Conservation (phyloP, 2,113 vertebrate genomes). For the Nasalis larvatus region DNA sequence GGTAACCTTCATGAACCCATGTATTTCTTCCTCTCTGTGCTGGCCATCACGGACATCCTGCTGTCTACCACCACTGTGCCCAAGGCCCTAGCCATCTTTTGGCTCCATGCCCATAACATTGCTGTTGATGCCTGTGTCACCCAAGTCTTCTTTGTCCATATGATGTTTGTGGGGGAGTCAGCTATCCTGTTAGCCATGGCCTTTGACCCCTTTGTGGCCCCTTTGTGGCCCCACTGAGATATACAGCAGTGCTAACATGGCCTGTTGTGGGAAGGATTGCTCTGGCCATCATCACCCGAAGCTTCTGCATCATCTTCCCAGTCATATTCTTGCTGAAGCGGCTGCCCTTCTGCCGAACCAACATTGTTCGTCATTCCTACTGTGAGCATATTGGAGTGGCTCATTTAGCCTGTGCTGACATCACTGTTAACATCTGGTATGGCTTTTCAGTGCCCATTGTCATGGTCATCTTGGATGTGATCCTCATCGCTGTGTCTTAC, state of each 20-base stretch:
- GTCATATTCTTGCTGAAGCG: constrained; percentile 56
- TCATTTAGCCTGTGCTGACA: constrained; percentile 64
- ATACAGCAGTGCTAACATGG: constrained; percentile 45
- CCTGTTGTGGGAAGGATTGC: neutral
- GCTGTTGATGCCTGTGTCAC: constrained; percentile 76
- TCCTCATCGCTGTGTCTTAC: constrained; percentile 60
- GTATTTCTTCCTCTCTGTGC: constrained; percentile 73
- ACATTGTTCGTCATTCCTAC: constrained; percentile 58
- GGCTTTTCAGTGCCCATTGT: constrained; percentile 68
- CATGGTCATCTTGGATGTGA: constrained; percentile 59
- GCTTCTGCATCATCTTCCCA: constrained; percentile 64
- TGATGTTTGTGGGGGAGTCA: constrained; percentile 72
- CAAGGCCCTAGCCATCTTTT: constrained; percentile 72
- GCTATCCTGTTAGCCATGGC: constrained; percentile 79
- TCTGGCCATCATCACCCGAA: constrained; percentile 52
- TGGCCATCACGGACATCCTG: constrained; percentile 67
- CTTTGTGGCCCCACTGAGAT: constrained; percentile 65
- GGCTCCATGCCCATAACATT: constrained; percentile 68
- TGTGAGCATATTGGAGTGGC: constrained; percentile 70
- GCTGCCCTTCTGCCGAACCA: constrained; percentile 61
- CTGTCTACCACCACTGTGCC: constrained; percentile 72
- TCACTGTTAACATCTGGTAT: constrained; percentile 64
- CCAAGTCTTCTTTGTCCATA: constrained; percentile 79
- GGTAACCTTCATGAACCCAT: constrained; percentile 64
- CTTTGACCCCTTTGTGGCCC: constrained; percentile 75